A percentile compares a stretch with the other conserved stretches of the same genome.
These are phyloP conservation scores for Anarsia innoxiella DNA, from an alignment of 2,888 invertebrate species.

Conservation along the genomic window DNA sequence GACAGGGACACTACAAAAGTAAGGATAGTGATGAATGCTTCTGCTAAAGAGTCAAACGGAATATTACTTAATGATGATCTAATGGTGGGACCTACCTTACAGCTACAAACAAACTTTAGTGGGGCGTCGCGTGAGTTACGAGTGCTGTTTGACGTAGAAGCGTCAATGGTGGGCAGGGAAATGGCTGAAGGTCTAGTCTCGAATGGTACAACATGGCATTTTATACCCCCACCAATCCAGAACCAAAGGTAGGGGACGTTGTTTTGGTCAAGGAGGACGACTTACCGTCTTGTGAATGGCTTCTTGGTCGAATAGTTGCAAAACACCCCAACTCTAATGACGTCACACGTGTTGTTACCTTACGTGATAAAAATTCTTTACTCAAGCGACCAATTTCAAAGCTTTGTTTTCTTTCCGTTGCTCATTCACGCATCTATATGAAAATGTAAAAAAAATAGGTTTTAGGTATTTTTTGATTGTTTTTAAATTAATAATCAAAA, in stretches of 20 bases:
- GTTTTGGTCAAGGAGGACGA: conserved; percentile 15
- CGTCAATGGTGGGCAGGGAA: too few species aligned
- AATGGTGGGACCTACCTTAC: conserved; percentile 21
- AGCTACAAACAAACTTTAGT: conserved; percentile 21
- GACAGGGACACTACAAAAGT: background rate
- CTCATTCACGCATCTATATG: too few species aligned
- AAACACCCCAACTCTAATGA: conserved; percentile 11
- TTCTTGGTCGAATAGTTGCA: conserved; percentile 8
- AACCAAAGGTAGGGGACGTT: conserved; percentile 11
- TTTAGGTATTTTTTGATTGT: too few species aligned
- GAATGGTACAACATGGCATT: conserved; percentile 18
- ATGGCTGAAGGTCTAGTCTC: background rate
- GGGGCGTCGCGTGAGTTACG: conserved; percentile 13
- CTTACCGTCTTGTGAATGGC: conserved; percentile 15
- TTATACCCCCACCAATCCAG: conserved; percentile 15
- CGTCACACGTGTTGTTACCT: conserved; percentile 6
- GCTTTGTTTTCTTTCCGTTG: background rate
- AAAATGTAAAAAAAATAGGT: too few species aligned
- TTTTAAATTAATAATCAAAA: too few species aligned
- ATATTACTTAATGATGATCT: conserved; percentile 21
- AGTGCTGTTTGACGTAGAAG: background rate
- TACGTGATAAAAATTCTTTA: background rate
- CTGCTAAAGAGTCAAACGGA: conserved; percentile 13
- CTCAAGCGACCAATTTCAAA: background rate
- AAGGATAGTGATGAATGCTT: conserved; percentile 19